Evolutionary conservation across 2,113 vertebrate species (phyloP).

Genomic region (Capra hircus): DNA sequence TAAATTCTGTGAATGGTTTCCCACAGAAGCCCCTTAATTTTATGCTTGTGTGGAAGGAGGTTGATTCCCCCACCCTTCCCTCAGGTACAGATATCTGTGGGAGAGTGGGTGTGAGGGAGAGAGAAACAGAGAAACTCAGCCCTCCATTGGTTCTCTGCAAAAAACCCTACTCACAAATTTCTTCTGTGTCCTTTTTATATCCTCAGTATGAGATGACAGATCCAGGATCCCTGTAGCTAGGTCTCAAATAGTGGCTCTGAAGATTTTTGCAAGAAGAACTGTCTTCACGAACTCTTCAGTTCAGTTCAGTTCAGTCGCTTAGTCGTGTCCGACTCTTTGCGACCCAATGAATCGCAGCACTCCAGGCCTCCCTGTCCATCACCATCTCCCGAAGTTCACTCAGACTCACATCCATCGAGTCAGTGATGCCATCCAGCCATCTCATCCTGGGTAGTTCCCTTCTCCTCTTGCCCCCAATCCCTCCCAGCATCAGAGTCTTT

Average conservation of each 20-base stretch:
- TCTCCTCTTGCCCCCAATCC: too few relatives aligned
- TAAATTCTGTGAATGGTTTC: neutral
- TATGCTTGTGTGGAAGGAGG: neutral
- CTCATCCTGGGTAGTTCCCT: too few relatives aligned
- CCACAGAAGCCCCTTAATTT: neutral
- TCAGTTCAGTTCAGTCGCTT: too few relatives aligned
- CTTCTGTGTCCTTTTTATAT: neutral
- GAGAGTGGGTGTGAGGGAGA: neutral
- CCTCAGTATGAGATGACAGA: neutral
- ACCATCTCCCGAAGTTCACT: too few relatives aligned
- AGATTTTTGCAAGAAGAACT: neutral
- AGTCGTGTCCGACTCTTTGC: too few relatives aligned
- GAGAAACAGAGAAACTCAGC: neutral
- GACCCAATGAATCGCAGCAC: too few relatives aligned
- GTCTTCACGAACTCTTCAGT: neutral
- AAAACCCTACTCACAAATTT: neutral
- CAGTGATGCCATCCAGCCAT: too few relatives aligned
- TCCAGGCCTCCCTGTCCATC: too few relatives aligned
- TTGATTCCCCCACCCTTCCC: neutral
- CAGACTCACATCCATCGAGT: too few relatives aligned
- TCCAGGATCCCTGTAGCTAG: neutral
- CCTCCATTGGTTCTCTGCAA: neutral
- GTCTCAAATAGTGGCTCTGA: neutral
- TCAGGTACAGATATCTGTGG: neutral
- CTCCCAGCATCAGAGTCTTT: too few relatives aligned